Base-by-base conservation (phyloP, 2,888 invertebrate species). In the Chymomyza procnemis region DNA sequence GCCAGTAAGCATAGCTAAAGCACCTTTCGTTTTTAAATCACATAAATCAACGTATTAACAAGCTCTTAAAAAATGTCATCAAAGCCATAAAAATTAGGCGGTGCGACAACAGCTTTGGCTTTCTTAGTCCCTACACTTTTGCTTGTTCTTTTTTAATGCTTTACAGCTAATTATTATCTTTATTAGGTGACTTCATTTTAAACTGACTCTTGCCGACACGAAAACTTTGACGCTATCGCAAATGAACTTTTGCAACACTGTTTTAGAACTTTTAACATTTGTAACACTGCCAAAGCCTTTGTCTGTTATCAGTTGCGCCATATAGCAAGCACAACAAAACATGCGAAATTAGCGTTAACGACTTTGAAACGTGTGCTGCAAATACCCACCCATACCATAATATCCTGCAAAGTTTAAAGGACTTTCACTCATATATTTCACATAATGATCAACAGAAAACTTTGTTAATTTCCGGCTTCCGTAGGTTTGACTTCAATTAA, bases 381-480 rank as follows among this genome's bases (percentile, higher is more conserved):
- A 66, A 63, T 74, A 71, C 71, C 34, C 34, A 3, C 3, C 30
- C 30, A 30, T 30, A 41, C 3, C 34, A 12, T 12, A 41, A 41
- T 12, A 41, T 41, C 6, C 26, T 26, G n/a, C 0, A 74, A 73
- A 67, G 82, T 74, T 66, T 56, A 72, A 74, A 75, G 80, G 75
- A 26, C 4, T 26, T n/a, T 6, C 26, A 6, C 26, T 26, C 56
- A 75, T 61, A 58, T 46, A 74, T 12, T n/a, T 9, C n/a, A 18
- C 50, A 22, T 48, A 30, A 21, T 41, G 9, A 50, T 50, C 34
- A 50, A 50, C 48, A 50, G 5, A 26, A 61, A 83, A 82, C 74
- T 85, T 82, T 80, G 57, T 68, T 83, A 81, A 82, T 82, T 83
- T 82, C 81, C 81, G 77, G 75, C 52, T 70, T 59, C 34, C 12